These are phyloP conservation scores for Eucriotettix oculatus DNA, from an alignment of 2,888 invertebrate genomes.

Conservation along the genomic window DNA sequence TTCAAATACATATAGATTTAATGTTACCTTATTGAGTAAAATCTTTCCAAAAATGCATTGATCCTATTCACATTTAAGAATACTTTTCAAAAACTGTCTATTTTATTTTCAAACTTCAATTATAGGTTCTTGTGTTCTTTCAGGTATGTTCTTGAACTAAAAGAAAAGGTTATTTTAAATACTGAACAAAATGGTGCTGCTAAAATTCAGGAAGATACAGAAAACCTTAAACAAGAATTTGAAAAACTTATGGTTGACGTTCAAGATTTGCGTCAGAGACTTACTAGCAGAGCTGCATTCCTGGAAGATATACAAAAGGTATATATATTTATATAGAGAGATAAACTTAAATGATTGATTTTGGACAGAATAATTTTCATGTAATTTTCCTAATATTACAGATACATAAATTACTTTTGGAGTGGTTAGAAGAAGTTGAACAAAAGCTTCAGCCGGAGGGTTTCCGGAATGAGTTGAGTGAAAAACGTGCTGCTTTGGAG, in stretches of 20 bases:
- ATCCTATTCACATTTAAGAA: no score
- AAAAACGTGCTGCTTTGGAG: conserved; percentile 77
- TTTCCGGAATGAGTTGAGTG: conserved; percentile 65
- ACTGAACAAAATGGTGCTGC: conserved; percentile 77
- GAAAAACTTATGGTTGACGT: conserved; percentile 71
- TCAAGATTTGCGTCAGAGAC: conserved; percentile 57
- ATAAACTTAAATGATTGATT: no score
- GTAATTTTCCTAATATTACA: background rate
- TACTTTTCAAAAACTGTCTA: no score
- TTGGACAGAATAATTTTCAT: no score
- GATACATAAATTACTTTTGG: conserved; percentile 57
- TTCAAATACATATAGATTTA: no score
- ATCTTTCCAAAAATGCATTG: no score
- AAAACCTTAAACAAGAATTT: conserved; percentile 73
- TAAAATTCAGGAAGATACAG: conserved; percentile 83
- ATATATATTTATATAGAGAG: background rate
- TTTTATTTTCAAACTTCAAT: no score
- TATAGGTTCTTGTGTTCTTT: background rate
- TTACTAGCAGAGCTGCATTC: conserved; percentile 57
- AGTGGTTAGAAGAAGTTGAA: conserved; percentile 82
- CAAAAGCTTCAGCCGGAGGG: conserved; percentile 58
- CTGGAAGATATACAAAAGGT: conserved; percentile 45
- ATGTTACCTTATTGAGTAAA: no score
- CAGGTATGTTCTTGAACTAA: conserved; percentile 66
- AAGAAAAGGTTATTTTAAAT: conserved; percentile 84